phyloP scores from a whole-genome alignment of 1,140 invertebrate species.

The Helicoverpa zea region DNA sequence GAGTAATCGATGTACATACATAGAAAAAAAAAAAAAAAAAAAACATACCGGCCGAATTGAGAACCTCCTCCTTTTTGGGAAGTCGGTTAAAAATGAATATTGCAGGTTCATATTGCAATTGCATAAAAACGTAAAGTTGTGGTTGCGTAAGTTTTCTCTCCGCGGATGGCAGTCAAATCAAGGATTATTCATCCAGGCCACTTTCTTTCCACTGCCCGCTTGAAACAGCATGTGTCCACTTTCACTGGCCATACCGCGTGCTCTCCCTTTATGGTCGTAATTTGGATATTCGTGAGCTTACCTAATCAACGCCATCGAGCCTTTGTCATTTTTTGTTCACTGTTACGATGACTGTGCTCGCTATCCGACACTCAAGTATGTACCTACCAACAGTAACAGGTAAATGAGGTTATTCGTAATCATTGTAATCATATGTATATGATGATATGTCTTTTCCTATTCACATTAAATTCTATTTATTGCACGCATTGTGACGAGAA shows the following conservation, averaged over 20 bases:
- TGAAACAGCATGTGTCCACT: conserved; percentile 56
- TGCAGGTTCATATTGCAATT: neutral
- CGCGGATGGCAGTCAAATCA: conserved; percentile 44
- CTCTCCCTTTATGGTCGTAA: conserved; percentile 23
- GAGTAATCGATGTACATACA: too few relatives aligned
- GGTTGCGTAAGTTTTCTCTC: conserved; percentile 19
- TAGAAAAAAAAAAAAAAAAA: too few relatives aligned
- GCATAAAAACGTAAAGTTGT: neutral
- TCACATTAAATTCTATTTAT: too few relatives aligned
- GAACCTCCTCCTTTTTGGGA: too few relatives aligned
- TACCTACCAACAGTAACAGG: neutral
- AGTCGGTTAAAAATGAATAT: too few relatives aligned
- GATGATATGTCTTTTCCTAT: too few relatives aligned
- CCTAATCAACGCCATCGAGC: neutral
- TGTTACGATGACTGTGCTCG: neutral
- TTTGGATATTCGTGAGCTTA: conserved; percentile 29
- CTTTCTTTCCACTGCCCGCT: conserved; percentile 61
- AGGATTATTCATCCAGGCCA: conserved; percentile 59
- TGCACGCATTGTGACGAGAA: too few relatives aligned
- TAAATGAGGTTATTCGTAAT: too few relatives aligned
- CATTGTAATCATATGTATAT: too few relatives aligned
- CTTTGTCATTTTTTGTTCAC: conserved; percentile 1
- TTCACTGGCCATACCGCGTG: conserved; percentile 58
- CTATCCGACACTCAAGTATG: neutral
- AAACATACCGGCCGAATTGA: too few relatives aligned